A percentile compares a stretch with the other conserved stretches of the same genome.
phyloP scores from a whole-genome alignment of 2,797 vertebrate species.

The Novumbra hubbsi region DNA sequence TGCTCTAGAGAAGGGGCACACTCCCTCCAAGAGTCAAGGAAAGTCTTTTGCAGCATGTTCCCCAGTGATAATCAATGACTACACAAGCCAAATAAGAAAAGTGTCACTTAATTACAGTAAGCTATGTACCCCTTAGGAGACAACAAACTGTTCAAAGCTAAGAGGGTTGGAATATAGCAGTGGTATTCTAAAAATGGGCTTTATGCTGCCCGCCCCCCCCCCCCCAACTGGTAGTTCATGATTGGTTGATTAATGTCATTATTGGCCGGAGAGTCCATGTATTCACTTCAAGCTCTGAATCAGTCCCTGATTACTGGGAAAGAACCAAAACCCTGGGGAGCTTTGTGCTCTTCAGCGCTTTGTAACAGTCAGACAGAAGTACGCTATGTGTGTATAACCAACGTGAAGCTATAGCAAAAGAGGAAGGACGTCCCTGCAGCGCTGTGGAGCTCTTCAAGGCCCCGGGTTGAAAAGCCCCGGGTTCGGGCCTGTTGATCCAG shows the following conservation, averaged over 20 bases:
- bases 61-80: neutral
- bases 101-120: conserved; percentile 4
- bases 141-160: neutral
- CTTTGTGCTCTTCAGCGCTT: no score
- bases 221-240: neutral
- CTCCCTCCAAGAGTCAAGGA: neutral
- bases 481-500: neutral
- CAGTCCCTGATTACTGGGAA: conserved; percentile 8
- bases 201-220: neutral
- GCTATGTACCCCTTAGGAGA: neutral
- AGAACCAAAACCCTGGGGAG: neutral
- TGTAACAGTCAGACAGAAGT: no score
- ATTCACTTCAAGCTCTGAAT: conserved; percentile 6
- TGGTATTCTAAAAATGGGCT: neutral
- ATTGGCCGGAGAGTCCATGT: conserved; percentile 1
- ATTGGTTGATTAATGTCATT: conserved; percentile 6
- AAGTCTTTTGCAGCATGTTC: neutral
- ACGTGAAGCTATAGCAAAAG: no score
- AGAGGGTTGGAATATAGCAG: neutral
- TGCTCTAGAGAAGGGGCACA: neutral
- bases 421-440: conserved; percentile 7
- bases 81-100: neutral
- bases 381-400: no score
- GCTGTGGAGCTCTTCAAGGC: conserved; percentile 31
- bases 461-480: neutral